These are phyloP conservation scores for Tylochromis polylepis DNA, from an alignment of 2,113 vertebrate genomes.

Conservation along the genomic window DNA sequence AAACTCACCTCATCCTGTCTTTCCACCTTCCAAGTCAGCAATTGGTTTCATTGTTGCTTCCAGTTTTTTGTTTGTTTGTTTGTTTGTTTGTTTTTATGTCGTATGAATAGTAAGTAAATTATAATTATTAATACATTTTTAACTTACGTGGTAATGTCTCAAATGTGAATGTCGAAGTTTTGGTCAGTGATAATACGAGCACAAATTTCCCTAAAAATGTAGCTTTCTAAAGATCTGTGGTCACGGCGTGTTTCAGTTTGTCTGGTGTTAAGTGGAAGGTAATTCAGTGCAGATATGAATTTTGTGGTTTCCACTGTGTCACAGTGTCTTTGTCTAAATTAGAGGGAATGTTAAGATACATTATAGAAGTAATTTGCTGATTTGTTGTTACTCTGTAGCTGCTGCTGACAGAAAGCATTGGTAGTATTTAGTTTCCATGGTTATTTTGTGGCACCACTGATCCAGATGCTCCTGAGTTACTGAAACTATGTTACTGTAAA, in stretches of 20 bases:
- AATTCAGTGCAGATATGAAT: background rate
- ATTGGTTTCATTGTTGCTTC: constrained; percentile 22
- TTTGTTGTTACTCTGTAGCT: constrained; percentile 30
- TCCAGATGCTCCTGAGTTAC: constrained; percentile 61
- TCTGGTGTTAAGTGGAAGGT: background rate
- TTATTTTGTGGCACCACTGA: constrained; percentile 52
- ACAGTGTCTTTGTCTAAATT: background rate
- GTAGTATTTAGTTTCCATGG: constrained; percentile 48
- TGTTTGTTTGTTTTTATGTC: background rate
- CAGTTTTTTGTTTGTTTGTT: background rate
- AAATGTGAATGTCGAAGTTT: background rate
- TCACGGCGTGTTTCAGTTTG: background rate
- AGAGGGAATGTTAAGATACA: background rate
- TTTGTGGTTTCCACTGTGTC: background rate
- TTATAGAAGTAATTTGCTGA: background rate
- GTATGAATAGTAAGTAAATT: background rate
- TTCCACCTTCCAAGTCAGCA: constrained; percentile 9
- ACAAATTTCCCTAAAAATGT: background rate
- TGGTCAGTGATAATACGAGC: background rate
- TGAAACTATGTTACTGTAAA: constrained; percentile 38
- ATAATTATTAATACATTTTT: background rate
- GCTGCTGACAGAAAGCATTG: constrained; percentile 28
- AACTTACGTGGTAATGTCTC: background rate
- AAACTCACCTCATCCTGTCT: constrained; percentile 47
- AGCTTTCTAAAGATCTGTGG: background rate